phyloP scores from a whole-genome alignment of 2,113 vertebrate species.

The Chaenocephalus aceratus region DNA sequence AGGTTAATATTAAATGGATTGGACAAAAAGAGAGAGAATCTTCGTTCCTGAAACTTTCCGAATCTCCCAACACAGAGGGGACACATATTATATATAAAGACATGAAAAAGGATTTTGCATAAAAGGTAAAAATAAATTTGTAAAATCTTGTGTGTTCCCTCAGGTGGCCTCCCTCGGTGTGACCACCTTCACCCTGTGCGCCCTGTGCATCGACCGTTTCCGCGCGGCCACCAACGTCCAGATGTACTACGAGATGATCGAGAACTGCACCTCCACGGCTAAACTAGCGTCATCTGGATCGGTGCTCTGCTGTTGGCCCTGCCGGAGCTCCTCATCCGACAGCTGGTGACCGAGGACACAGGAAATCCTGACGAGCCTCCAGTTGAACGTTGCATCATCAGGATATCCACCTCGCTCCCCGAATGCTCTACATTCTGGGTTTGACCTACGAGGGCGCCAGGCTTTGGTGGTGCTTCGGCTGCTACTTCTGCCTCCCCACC shows the following conservation, averaged over 20 bases:
- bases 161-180: slow-evolving; percentile 97
- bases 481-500: slow-evolving; percentile 97
- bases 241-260: slow-evolving; percentile 99
- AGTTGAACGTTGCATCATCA: slow-evolving; percentile 90
- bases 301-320: slow-evolving; percentile 93
- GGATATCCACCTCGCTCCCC: slow-evolving; percentile 91
- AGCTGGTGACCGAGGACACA: slow-evolving; percentile 88
- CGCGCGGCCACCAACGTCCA: slow-evolving; percentile 97
- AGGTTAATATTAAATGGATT: too few species aligned
- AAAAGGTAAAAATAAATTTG: too few species aligned
- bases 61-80: too few species aligned
- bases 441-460: slow-evolving; percentile 95
- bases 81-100: too few species aligned
- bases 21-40: too few species aligned
- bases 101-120: too few species aligned
- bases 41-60: too few species aligned
- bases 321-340: slow-evolving; percentile 94
- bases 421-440: slow-evolving; percentile 95
- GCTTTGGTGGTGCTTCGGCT: slow-evolving; percentile 99
- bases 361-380: slow-evolving; percentile 72
- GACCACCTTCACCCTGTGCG: slow-evolving; percentile 96
- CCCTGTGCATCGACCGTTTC: slow-evolving; percentile 97
- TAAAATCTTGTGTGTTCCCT: slow-evolving; percentile 11
- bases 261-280: slow-evolving; percentile 95
- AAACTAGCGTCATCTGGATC: slow-evolving; percentile 99